Evolutionary conservation across 2,888 invertebrate species (phyloP).

Genomic region (Sarcophaga caerulescens): DNA sequence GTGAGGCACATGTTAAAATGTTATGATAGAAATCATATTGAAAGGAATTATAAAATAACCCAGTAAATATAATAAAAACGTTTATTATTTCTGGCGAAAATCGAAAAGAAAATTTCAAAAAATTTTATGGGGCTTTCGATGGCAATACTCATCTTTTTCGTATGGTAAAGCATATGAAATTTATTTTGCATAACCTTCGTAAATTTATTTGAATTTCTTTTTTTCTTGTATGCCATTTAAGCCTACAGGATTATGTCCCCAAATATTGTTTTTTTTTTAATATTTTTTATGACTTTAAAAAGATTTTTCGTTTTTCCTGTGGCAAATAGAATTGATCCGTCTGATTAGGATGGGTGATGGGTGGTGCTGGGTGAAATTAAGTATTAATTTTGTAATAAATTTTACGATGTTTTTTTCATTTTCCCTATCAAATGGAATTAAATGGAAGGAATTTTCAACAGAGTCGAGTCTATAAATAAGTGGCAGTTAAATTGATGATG

Average conservation of each 20-base stretch:
- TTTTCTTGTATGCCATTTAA: constrained; percentile 19
- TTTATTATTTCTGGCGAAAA: background rate
- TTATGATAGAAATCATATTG: no score
- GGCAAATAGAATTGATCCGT: constrained; percentile 23
- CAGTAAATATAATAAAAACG: no score
- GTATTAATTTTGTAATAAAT: no score
- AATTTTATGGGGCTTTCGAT: constrained; percentile 1
- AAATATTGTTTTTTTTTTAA: constrained; percentile 5
- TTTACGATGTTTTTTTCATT: no score
- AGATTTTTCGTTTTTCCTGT: background rate
- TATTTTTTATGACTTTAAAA: background rate
- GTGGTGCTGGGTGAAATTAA: no score
- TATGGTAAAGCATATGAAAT: background rate
- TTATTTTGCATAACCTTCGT: background rate
- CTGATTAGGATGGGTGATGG: background rate
- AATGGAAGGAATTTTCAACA: no score
- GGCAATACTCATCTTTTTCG: constrained; percentile 1
- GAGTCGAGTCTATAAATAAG: background rate
- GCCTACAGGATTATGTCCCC: constrained; percentile 1
- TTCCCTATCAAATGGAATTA: no score
- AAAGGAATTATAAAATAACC: no score
- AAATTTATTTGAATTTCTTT: background rate
- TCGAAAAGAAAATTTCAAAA: background rate
- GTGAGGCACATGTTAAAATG: no score
- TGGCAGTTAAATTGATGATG: constrained; percentile 7